These are phyloP conservation scores for Chloroclysta siterata DNA, from an alignment of 2,888 invertebrate genomes.

Conservation along the genomic window DNA sequence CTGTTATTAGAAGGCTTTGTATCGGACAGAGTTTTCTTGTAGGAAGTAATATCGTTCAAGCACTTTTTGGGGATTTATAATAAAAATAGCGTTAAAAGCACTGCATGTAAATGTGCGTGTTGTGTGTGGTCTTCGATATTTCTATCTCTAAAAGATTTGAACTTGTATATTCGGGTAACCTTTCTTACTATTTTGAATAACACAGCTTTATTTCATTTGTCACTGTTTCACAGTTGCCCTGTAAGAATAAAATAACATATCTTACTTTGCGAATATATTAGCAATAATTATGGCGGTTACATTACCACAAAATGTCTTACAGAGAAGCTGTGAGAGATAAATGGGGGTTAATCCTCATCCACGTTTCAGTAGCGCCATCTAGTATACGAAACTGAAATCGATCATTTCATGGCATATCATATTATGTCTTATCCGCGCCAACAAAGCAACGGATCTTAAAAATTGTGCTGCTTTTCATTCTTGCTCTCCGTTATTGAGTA, in stretches of 20 bases:
- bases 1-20: conserved; percentile 25
- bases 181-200: conserved; percentile 24
- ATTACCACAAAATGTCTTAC: conserved; percentile 74
- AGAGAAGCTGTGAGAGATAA: conserved; percentile 75
- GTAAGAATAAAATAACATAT: conserved; percentile 62
- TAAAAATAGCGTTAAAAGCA: conserved; percentile 40
- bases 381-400: not conserved
- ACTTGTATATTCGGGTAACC: conserved; percentile 16
- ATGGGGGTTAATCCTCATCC: conserved; percentile 6
- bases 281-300: conserved; percentile 78
- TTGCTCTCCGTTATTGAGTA: no score
- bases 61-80: conserved; percentile 35
- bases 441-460: not conserved
- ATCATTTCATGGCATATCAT: not conserved
- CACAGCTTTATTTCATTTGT: conserved; percentile 17
- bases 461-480: not conserved
- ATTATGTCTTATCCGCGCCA: not conserved
- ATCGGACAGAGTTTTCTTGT: conserved; percentile 22
- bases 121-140: conserved; percentile 67
- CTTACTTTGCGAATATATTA: conserved; percentile 37
- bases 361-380: conserved; percentile 14
- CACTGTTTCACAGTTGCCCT: conserved; percentile 74
- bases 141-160: conserved; percentile 26
- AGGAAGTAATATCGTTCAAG: conserved; percentile 28
- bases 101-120: conserved; percentile 52